Base-by-base conservation (phyloP, 2,888 invertebrate species). In the Nesidiocoris tenuis region DNA sequence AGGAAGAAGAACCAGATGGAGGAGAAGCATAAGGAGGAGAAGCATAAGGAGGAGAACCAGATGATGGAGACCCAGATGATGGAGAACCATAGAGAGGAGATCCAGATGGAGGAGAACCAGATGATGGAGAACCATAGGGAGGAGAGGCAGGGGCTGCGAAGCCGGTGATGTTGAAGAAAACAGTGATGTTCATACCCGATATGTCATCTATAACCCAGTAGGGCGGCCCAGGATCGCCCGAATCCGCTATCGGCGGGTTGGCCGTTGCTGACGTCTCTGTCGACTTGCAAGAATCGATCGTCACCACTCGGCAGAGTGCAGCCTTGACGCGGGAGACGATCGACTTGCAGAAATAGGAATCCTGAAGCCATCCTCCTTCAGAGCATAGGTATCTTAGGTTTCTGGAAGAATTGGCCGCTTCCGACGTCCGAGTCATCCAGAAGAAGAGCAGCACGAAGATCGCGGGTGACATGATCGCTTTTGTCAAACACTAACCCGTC, bases 201-300 rank as follows among this genome's bases (percentile, higher is more conserved):
- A n/a, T 19, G 55, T 67, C 67, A 19, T 67, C 67, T 2, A 67
- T n/a, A 1, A 67, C 54, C 67, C 67, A 67, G n/a, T 67, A 67
- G 1, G 67, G 67, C 25, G 39, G 18, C 1, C 39, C 67, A 9
- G 24, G 9, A 5, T 67, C 19, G 12, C 67, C 55, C 19, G 54
- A 55, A 3, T 39, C 19, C 17, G 25, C 18, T 18, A 21, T 54
- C 67, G 21, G 55, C 1, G 54, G 9, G 19, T 39, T 3, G 12
- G 39, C 12, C 3, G 39, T 7, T 12, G 12, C 39, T 12, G 39
- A 39, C 5, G 3, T 39, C 39, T 39, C 55, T 17, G 39, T 55
- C 16, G 54, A n/a, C 0, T 18, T 55, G n/a, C 67, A 67, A 19
- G 55, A 25, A 19, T 39, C 19, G 54, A 67, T 67, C 54, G n/a